Conservation (phyloP, 2,113 vertebrate genomes). For the Brienomyrus brachyistius region DNA sequence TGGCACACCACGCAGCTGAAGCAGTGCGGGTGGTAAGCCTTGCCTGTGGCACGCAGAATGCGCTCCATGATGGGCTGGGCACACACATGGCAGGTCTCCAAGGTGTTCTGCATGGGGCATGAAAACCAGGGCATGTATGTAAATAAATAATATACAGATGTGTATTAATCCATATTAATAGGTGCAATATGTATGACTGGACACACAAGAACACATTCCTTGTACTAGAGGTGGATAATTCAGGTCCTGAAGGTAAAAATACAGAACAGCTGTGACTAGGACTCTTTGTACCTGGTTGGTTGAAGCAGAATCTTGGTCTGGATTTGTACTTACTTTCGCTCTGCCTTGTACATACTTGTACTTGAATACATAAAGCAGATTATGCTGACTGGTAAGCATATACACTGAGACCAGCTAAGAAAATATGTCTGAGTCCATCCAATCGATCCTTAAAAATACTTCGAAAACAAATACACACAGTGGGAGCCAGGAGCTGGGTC, state of each 20-base stretch:
- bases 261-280: not conserved
- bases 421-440: not conserved
- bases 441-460: not conserved
- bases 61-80: slow-evolving; percentile 95
- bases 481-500: not conserved
- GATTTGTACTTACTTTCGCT: not conserved
- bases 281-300: not conserved
- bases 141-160: not conserved
- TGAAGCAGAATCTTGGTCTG: not conserved
- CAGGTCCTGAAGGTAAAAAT: not conserved
- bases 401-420: not conserved
- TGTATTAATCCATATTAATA: not conserved
- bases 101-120: slow-evolving; percentile 70
- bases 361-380: not conserved
- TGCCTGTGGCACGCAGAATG: slow-evolving; percentile 91
- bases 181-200: not conserved
- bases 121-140: not conserved
- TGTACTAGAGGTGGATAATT: not conserved
- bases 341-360: not conserved
- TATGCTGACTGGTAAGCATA: not conserved
- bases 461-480: not conserved
- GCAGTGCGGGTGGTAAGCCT: slow-evolving; percentile 96
- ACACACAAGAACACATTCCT: not conserved
- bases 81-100: slow-evolving; percentile 91
- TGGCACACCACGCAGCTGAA: slow-evolving; percentile 95